Evolutionary conservation across 2,113 vertebrate species (phyloP), one percentile per base, ranked within the genome.

Genomic region (Macquaria australasica): DNA sequence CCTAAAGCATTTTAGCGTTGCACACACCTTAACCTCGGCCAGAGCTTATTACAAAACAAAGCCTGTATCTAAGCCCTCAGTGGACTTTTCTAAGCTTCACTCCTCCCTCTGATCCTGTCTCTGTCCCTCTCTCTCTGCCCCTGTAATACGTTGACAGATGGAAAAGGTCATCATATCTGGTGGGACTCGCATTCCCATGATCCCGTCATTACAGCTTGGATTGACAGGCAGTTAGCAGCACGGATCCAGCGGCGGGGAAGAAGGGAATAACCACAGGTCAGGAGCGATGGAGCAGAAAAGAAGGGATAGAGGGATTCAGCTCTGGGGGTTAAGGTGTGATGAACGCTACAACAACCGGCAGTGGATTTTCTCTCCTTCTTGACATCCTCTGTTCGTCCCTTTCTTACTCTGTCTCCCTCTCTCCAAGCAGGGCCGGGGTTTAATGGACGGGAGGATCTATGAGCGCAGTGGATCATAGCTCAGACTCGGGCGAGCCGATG

Each of bases 401-500:
- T 56, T 68, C 72, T 74, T 73, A 59, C 63, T 92, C 81, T 81
- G 43, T 82, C 75, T 88, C 63, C 81, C 74, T 86, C 80, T 82
- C 63, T 81, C 45, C 78, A 66, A 77, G 71, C 69, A 82, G 76
- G 79, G 45, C 41, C 0, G 18, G 87, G 71, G 25, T 62, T 81
- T 82, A 75, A 25, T 39, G 79, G 86, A 56, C 1, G 10, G 55
- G 55, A 25, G 51, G 74, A 84, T 79, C 41, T 79, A 23, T 41
- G 51, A 73, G 43, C 53, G 79, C 66, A 64, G 64, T 39, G 5
- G 79, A 79, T 99, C 96, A 99, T 96, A 99, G 97, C 95, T 99
- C 97, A 0, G 98, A 98, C 51, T 99, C 98, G 0, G 98, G 98
- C 11, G 98, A 98, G 91, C 96, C 95, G 48, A 98, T 97, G 94